Evolutionary conservation across 2,888 invertebrate species (phyloP).

Genomic region (Onchidella celtica): DNA sequence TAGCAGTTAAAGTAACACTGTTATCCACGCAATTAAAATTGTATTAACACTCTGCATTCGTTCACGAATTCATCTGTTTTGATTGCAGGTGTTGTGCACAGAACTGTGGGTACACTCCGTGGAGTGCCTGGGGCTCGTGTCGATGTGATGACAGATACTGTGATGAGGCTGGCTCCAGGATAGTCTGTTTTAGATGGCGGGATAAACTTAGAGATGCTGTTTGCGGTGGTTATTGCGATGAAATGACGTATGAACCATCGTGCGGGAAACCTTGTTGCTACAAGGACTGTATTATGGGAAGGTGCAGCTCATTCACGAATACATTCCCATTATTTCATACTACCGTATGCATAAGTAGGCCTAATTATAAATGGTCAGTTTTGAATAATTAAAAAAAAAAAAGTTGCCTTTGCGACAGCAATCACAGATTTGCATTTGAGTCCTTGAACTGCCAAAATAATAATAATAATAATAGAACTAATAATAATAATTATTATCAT

Average conservation of each 20-base stretch:
- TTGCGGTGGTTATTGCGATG: conserved; percentile 64
- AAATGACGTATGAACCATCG: conserved; percentile 43
- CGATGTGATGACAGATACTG: conserved; percentile 36
- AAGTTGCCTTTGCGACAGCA: too few relatives aligned
- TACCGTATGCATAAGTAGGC: too few relatives aligned
- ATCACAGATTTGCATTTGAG: too few relatives aligned
- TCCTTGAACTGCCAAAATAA: too few relatives aligned
- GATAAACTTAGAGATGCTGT: conserved; percentile 43
- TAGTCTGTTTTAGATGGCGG: conserved; percentile 56
- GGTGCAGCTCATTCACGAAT: not conserved
- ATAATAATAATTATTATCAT: too few relatives aligned
- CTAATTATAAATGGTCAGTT: too few relatives aligned
- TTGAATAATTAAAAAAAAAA: too few relatives aligned
- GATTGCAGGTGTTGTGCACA: conserved; percentile 61
- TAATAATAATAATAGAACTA: too few relatives aligned
- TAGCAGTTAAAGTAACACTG: too few relatives aligned
- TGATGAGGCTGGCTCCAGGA: conserved; percentile 52
- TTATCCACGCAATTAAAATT: too few relatives aligned
- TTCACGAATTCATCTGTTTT: too few relatives aligned
- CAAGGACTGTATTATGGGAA: conserved; percentile 60
- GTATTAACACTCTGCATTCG: too few relatives aligned
- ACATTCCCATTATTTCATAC: not conserved
- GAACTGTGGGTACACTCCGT: conserved; percentile 56
- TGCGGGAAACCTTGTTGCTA: conserved; percentile 62
- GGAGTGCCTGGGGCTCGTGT: conserved; percentile 54